Percentiles rank a stretch among this genome's conserved stretches.
Evolutionary conservation across 2,113 vertebrate genomes (phyloP).

Genomic region (Pithys albifrons): DNA sequence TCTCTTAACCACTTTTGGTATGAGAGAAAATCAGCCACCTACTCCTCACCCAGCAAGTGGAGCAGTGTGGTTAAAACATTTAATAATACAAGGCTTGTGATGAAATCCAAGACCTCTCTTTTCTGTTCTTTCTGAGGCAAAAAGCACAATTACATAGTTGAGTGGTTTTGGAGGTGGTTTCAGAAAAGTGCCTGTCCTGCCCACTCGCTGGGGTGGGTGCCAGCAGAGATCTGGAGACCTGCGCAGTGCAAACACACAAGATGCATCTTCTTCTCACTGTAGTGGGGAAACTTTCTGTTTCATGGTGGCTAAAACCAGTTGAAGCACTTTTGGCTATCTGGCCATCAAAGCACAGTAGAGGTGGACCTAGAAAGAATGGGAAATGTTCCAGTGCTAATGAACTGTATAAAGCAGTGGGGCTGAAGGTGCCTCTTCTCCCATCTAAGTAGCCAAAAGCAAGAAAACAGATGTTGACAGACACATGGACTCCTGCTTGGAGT

Average conservation of each 20-base stretch:
- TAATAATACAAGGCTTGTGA: background rate
- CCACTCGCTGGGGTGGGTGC: rapidly evolving
- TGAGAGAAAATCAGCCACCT: background rate
- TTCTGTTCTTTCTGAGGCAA: background rate
- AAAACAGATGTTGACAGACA: background rate
- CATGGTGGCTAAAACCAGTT: background rate
- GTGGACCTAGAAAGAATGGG: background rate
- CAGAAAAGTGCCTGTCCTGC: background rate
- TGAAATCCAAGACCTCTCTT: background rate
- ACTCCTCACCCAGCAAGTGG: background rate
- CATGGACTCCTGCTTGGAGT: background rate
- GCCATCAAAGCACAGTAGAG: background rate
- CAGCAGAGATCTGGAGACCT: background rate
- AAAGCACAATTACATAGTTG: background rate
- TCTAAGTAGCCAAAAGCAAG: background rate
- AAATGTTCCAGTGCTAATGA: background rate
- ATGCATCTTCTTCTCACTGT: rapidly evolving
- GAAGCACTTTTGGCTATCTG: background rate
- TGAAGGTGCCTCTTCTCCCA: background rate
- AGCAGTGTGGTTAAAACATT: background rate
- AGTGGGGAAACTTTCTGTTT: background rate
- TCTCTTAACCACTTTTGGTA: background rate
- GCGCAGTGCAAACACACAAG: background rate
- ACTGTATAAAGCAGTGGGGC: background rate
- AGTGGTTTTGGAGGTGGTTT: background rate